A percentile compares a stretch with the other conserved stretches of the same genome.
phyloP scores from a whole-genome alignment of 2,113 vertebrate species.

The Gambusia holbrooki region DNA sequence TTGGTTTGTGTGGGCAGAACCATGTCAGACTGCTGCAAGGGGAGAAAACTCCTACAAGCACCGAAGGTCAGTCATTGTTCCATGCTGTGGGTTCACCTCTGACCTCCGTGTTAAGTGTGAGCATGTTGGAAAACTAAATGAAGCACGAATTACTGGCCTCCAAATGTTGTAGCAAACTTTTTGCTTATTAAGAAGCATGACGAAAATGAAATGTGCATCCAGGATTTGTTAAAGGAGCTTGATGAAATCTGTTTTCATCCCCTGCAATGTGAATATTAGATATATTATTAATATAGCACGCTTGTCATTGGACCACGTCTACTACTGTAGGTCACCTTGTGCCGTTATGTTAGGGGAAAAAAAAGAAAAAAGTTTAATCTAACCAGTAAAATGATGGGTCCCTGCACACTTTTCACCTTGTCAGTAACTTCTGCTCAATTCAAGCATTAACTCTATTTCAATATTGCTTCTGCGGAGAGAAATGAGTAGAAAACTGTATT shows the following conservation, averaged over 20 bases:
- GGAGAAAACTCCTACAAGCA: not conserved
- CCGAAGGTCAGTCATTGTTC: conserved; percentile 7
- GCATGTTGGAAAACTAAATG: conserved; percentile 32
- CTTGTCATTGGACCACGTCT: conserved; percentile 27
- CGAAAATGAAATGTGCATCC: conserved; percentile 18
- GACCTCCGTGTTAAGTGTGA: conserved; percentile 19
- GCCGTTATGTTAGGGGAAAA: conserved; percentile 8
- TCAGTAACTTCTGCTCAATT: conserved; percentile 17
- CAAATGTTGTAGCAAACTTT: conserved; percentile 2
- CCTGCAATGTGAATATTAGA: not conserved
- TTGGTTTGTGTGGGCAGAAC: conserved; percentile 13
- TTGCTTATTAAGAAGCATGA: conserved; percentile 25
- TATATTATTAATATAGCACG: conserved; percentile 26
- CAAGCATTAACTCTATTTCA: conserved; percentile 12
- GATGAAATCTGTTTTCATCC: not conserved
- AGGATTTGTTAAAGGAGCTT: conserved; percentile 22
- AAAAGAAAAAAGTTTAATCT: conserved; percentile 11
- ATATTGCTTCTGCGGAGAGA: not conserved
- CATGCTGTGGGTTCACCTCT: conserved; percentile 34
- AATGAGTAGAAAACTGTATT: conserved; percentile 9
- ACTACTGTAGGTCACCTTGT: conserved; percentile 55
- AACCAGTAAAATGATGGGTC: conserved; percentile 4
- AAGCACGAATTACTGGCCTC: not conserved
- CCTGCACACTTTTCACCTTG: conserved; percentile 22
- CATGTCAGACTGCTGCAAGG: not conserved